Base-by-base conservation (phyloP, 2,888 invertebrate species). In the Schrankia costaestrigalis region DNA sequence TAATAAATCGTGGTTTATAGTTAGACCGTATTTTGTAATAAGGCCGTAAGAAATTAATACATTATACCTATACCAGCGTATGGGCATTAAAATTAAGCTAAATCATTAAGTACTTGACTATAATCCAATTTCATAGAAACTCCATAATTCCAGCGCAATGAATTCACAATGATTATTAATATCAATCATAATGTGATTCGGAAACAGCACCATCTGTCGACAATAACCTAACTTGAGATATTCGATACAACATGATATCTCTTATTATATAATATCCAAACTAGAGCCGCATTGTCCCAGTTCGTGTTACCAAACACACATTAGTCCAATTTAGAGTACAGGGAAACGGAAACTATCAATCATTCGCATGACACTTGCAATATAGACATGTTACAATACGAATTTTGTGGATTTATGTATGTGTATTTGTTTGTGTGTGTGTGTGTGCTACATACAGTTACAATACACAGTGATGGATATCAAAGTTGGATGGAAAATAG, bases 301-400 rank as follows among this genome's bases (percentile, higher is more conserved):
- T 63, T 60, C 33, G 40, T 47, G 53, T 52, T 44, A 43, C 51
- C 49, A 53, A 54, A 63, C 59, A 56, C 43, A 57, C 58, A 66
- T 69, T 67, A 66, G 58, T 60, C 56, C 66, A 71, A 73, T 70
- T 71, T 63, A 64, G 61, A 65, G 53, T 48, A 62, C 57, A 54
- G 55, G 54, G 64, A 62, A 56, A 50, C 63, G 72, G 75, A 72
- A 68, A 60, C 63, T 53, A 76, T 77, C 70, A 68, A 76, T 77
- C 75, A 75, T 63, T 26, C 23, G 35, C 26, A 50, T 50, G 73
- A 76, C 76, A 71, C 49, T 58, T 41, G 60, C 67, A 67, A 62
- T 66, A 64, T 63, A 58, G 59, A 58, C 51, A 42, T 50, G 47
- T 47, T 34, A 45, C 37, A 46, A 27, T 51, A 53, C 42, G 47